Evolutionary conservation across 2,113 vertebrate genomes (phyloP).

Genomic region (Ellobius talpinus): DNA sequence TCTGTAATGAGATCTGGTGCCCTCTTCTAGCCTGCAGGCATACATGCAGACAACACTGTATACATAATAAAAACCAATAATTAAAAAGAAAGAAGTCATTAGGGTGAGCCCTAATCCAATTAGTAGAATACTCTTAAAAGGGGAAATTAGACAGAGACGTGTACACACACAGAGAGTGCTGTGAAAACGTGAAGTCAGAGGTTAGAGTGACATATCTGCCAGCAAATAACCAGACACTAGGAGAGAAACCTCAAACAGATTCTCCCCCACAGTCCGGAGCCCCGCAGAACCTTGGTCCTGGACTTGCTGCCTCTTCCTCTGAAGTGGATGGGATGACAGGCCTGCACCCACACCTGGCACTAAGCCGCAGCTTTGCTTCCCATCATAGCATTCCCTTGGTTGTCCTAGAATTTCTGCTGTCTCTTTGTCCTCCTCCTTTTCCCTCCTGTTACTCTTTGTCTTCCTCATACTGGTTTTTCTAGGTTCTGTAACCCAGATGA

Average conservation of each 20-base stretch:
- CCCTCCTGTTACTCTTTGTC: background rate
- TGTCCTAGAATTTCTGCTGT: background rate
- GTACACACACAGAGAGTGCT: background rate
- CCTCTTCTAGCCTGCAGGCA: too few species aligned
- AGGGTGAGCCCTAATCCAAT: background rate
- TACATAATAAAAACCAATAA: too few species aligned
- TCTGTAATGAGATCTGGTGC: too few species aligned
- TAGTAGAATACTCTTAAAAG: background rate
- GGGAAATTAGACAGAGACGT: background rate
- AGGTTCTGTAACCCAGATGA: background rate
- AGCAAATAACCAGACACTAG: background rate
- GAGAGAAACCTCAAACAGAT: background rate
- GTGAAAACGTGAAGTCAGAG: background rate
- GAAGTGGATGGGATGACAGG: background rate
- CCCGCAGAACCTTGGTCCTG: background rate
- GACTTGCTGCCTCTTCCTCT: background rate
- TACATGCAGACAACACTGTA: too few species aligned
- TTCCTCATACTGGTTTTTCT: background rate
- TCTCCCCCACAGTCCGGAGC: background rate
- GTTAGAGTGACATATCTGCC: background rate
- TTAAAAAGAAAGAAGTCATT: background rate
- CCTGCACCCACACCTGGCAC: too few species aligned
- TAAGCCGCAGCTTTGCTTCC: too few species aligned
- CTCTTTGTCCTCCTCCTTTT: background rate
- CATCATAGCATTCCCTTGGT: background rate